phyloP scores from a whole-genome alignment of 37 sponge, comb jelly and placozoan species.

The Tethya wilhelma region DNA sequence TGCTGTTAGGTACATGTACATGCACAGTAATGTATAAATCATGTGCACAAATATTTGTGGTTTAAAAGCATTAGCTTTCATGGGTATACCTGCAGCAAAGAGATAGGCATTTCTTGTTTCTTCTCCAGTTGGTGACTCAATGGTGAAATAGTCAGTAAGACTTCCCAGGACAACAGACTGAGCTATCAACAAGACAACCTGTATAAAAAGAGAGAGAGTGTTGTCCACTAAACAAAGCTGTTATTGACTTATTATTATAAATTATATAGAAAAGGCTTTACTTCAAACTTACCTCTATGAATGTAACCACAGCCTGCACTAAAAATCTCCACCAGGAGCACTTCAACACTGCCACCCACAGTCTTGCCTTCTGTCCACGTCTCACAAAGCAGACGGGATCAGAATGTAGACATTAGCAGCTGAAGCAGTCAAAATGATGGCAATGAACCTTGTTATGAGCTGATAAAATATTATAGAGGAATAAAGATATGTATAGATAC shows the following conservation, averaged over 20 bases:
- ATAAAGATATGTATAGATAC: not conserved
- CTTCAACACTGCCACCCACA: conserved; percentile 55
- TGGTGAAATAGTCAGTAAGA: conserved; percentile 59
- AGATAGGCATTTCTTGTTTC: conserved; percentile 67
- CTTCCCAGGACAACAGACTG: conserved; percentile 69
- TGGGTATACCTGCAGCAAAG: conserved; percentile 51
- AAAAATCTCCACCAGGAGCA: conserved; percentile 46
- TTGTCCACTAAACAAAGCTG: too few relatives aligned
- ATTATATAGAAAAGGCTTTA: too few relatives aligned
- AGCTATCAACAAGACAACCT: conserved; percentile 42
- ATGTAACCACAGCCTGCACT: conserved; percentile 17
- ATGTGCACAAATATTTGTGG: too few relatives aligned
- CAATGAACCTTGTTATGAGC: conserved; percentile 45
- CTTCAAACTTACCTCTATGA: conserved; percentile 38
- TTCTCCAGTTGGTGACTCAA: conserved; percentile 9
- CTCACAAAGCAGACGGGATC: conserved; percentile 24
- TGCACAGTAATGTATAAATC: too few relatives aligned
- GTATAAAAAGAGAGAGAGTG: not conserved
- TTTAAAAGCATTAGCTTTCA: not conserved
- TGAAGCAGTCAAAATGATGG: conserved; percentile 52
- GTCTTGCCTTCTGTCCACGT: conserved; percentile 29
- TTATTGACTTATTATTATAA: not conserved
- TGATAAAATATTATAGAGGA: not conserved
- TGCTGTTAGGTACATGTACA: too few relatives aligned
- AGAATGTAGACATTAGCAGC: conserved; percentile 61